phyloP scores from a whole-genome alignment of 2,797 vertebrate genomes.

The Karalla daura region DNA sequence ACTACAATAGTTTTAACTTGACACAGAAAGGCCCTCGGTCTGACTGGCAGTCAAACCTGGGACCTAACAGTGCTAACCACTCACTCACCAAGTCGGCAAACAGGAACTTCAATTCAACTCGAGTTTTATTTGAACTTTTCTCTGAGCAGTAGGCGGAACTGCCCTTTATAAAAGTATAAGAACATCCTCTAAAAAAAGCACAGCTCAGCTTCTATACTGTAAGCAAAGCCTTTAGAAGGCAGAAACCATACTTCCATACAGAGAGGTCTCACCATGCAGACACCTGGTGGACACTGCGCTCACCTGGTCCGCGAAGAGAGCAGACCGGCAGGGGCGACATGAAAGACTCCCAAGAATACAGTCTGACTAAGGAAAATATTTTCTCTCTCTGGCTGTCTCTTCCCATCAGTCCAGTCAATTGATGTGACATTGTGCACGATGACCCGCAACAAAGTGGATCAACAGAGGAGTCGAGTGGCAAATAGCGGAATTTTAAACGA shows the following conservation, averaged over 20 bases:
- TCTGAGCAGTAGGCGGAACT: too few relatives aligned
- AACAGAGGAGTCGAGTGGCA: conserved; percentile 69
- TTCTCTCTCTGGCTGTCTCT: conserved; percentile 44
- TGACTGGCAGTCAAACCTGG: too few relatives aligned
- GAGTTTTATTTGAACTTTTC: too few relatives aligned
- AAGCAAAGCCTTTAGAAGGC: conserved; percentile 14
- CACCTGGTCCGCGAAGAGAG: conserved; percentile 17
- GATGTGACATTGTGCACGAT: conserved; percentile 73
- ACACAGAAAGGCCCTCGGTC: too few relatives aligned
- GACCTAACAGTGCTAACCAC: too few relatives aligned
- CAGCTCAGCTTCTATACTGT: too few relatives aligned
- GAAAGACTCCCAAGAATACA: conserved; percentile 44
- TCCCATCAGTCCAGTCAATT: conserved; percentile 72
- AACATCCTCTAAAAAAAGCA: too few relatives aligned
- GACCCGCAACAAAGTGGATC: conserved; percentile 76
- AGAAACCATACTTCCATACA: neutral
- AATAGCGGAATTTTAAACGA: conserved; percentile 76
- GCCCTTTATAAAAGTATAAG: too few relatives aligned
- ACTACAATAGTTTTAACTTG: too few relatives aligned
- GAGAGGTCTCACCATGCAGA: conserved; percentile 24
- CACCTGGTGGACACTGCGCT: conserved; percentile 29
- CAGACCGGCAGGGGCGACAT: conserved; percentile 23
- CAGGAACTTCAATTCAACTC: too few relatives aligned
- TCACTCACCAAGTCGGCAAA: too few relatives aligned
- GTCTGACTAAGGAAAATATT: conserved; percentile 47